phyloP scores from a whole-genome alignment of 2,797 vertebrate genomes.

The Sebastes elongatus region DNA sequence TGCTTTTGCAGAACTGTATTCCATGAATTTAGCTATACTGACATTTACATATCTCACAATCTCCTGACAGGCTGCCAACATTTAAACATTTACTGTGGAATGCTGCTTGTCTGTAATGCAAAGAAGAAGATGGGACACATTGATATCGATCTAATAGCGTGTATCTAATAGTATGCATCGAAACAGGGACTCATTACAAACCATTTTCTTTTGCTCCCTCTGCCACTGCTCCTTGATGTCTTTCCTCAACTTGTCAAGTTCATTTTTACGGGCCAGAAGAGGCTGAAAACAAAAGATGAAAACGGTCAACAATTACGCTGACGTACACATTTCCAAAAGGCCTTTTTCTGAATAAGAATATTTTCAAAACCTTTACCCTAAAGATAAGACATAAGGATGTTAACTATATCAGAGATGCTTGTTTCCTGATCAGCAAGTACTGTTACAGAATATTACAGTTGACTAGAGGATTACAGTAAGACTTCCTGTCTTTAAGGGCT shows the following conservation, averaged over 20 bases:
- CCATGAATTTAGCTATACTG: background rate
- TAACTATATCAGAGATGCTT: background rate
- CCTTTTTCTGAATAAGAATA: background rate
- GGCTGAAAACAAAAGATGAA: slow-evolving; percentile 80
- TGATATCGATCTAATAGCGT: background rate
- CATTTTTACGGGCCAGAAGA: slow-evolving; percentile 91
- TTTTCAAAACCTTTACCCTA: background rate
- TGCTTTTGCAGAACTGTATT: background rate
- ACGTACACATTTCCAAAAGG: background rate
- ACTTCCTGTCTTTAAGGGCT: background rate
- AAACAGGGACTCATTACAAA: slow-evolving; percentile 78
- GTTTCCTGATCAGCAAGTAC: background rate
- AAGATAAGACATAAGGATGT: too few species aligned
- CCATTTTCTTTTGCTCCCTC: slow-evolving; percentile 96
- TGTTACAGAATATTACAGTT: background rate
- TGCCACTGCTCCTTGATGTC: slow-evolving; percentile 99
- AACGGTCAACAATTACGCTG: background rate
- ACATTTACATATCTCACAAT: background rate
- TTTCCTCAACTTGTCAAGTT: slow-evolving; percentile 96
- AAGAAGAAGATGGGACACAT: background rate
- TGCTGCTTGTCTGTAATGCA: background rate
- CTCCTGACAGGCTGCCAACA: background rate
- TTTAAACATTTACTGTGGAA: slow-evolving; percentile 14
- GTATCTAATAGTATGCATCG: background rate
- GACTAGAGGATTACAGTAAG: background rate